These are phyloP conservation scores for Calephelis nemesis DNA, from an alignment of 1,140 invertebrate genomes.

Conservation along the genomic window DNA sequence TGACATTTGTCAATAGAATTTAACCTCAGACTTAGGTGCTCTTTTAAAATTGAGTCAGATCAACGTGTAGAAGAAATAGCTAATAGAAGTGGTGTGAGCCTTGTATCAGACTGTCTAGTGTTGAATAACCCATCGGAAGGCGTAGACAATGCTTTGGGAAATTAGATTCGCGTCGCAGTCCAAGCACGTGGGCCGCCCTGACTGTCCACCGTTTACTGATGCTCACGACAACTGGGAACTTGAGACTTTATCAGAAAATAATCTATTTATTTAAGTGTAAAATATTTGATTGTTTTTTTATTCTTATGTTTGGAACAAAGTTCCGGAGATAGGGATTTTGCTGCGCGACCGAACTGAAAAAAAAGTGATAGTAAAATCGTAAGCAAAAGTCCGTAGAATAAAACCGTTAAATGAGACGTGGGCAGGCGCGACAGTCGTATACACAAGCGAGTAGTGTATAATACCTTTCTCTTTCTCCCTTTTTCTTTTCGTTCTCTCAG, in stretches of 20 bases:
- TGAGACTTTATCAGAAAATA: background rate
- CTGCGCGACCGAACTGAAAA: no score
- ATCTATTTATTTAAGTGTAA: background rate
- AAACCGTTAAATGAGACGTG: no score
- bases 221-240: conserved; percentile 19
- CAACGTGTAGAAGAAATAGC: background rate
- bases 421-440: no score
- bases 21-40: background rate
- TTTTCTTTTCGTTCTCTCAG: no score
- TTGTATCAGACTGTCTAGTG: conserved; percentile 5
- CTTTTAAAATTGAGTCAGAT: background rate
- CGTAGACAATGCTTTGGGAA: conserved; percentile 27
- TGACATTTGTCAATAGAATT: no score
- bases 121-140: conserved; percentile 11
- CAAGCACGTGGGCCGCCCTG: conserved; percentile 26
- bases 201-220: conserved; percentile 30
- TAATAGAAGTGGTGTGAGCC: conserved; percentile 10
- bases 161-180: conserved; percentile 33
- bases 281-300: no score
- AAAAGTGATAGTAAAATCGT: no score
- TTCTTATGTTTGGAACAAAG: no score
- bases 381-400: no score
- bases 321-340: no score
- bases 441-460: no score
- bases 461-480: no score